A percentile compares a stretch with the other conserved stretches of the same genome.
phyloP scores from a whole-genome alignment of 2,888 invertebrate species.

The Drosophila birchii region DNA sequence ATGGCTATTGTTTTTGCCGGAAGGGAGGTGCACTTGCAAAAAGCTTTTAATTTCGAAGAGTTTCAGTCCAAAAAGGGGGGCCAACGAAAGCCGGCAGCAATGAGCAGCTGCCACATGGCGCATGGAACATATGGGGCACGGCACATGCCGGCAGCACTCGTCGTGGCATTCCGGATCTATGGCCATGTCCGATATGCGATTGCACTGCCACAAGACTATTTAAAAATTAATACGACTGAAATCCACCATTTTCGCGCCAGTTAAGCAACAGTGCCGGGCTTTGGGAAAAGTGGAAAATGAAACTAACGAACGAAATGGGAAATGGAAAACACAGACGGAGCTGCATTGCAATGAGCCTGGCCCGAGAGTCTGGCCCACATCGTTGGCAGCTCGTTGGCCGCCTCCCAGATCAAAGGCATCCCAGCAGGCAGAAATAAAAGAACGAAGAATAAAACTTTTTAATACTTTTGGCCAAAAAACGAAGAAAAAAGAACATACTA shows the following conservation, averaged over 20 bases:
- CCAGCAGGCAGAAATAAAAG: conserved; percentile 23
- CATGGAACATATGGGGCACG: conserved; percentile 28
- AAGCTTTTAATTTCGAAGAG: conserved; percentile 68
- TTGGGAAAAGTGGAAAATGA: conserved; percentile 9
- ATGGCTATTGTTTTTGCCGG: conserved; percentile 20
- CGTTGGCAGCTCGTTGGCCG: conserved; percentile 26
- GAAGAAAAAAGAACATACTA: not conserved
- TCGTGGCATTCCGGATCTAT: conserved; percentile 1
- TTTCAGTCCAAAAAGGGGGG: conserved; percentile 4
- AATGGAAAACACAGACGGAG: conserved; percentile 7
- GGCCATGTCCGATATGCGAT: conserved; percentile 26
- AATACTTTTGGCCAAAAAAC: conserved; percentile 63
- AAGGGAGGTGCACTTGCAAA: conserved; percentile 36
- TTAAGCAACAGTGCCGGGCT: conserved; percentile 42
- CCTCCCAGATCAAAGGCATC: conserved; percentile 56
- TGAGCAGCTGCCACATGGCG: conserved; percentile 34
- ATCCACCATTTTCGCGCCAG: conserved; percentile 62
- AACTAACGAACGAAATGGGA: not conserved
- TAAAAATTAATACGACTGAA: conserved; percentile 72
- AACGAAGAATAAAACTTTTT: conserved; percentile 49
- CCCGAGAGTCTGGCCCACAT: conserved; percentile 20
- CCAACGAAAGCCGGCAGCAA: conserved; percentile 15
- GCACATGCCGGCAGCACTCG: conserved; percentile 15
- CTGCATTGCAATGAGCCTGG: conserved; percentile 48
- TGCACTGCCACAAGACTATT: conserved; percentile 56